Evolutionary conservation across 2,797 vertebrate genomes (phyloP), one percentile per base, ranked within the genome.

Genomic region (Microchirus variegatus): DNA sequence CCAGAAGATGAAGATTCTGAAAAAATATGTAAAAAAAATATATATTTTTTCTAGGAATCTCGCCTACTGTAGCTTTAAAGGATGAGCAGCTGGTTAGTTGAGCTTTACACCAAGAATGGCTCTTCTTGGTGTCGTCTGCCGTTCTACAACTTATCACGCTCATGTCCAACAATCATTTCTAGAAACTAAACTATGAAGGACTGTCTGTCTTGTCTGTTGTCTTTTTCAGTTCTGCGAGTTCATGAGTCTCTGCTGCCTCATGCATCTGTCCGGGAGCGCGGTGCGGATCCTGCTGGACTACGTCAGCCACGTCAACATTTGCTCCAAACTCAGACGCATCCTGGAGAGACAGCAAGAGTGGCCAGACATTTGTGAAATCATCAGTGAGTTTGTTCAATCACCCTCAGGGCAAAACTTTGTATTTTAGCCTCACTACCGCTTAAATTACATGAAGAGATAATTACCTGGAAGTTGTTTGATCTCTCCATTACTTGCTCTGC

Each of bases 201-300:
- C 1, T 4, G 11, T 59, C 54, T 15, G 26, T 45, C 31, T n/a
- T n/a, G n/a, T n/a, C n/a, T n/a, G n/a, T n/a, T n/a, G n/a, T n/a
- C n/a, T n/a, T 48, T 40, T 61, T 11, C 85, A 96, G 94, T 95
- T 96, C 81, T 95, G 94, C 84, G 95, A 95, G 66, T 94, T 96
- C 84, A 94, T 96, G 77, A 90, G 91, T 70, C 89, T 95, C 70
- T 90, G 83, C 12, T 96, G 94, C 87, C 82, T 95, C 85, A 89
- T 84, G 74, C 89, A 95, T 58, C 86, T 95, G 77, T 86, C 93
- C 1, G 95, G 94, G 59, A 78, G 59, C 13, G 87, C 94, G 41
- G 71, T 94, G 65, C 90, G 84, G 36, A 80, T 91, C 38, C 91
- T 96, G 41, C 81, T 95, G 61, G 94, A 96, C 82, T 96, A 95